These are phyloP conservation scores for Helicoverpa zea DNA, from an alignment of 1,140 invertebrate species.

Conservation along the genomic window DNA sequence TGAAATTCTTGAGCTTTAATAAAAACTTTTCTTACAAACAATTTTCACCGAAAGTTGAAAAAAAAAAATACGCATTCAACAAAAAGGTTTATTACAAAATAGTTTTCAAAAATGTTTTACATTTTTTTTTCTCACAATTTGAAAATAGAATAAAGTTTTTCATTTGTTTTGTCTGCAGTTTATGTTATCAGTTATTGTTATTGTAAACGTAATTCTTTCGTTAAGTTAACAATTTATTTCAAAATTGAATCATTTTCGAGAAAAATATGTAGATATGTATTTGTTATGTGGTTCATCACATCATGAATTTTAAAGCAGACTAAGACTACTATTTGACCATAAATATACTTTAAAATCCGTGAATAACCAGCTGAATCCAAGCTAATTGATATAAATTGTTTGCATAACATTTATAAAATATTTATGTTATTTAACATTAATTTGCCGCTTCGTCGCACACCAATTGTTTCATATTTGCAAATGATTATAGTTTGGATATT, in stretches of 20 bases:
- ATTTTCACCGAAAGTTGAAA: neutral
- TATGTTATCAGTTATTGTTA: neutral
- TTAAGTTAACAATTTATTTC: too few species aligned
- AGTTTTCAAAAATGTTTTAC: conserved; percentile 5
- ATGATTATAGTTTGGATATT: neutral
- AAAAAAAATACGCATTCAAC: conserved; percentile 10
- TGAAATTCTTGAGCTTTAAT: conserved; percentile 3
- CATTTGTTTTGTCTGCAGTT: conserved; percentile 13
- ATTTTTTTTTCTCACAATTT: neutral
- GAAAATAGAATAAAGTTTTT: conserved; percentile 22
- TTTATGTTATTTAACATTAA: neutral
- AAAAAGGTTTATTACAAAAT: conserved; percentile 2
- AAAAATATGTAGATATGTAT: too few species aligned
- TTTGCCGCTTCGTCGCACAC: neutral
- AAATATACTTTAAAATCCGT: neutral
- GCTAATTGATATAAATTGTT: conserved; percentile 19
- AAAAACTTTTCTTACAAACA: conserved; percentile 2
- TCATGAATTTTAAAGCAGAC: too few species aligned
- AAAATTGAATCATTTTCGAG: too few species aligned
- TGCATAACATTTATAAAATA: conserved; percentile 12
- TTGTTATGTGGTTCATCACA: too few species aligned
- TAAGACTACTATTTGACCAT: too few species aligned
- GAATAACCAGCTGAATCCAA: neutral
- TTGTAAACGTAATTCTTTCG: neutral
- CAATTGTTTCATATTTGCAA: conserved; percentile 12